Evolutionary conservation across 2,888 invertebrate species (phyloP).

Genomic region (Tinea trinotella): DNA sequence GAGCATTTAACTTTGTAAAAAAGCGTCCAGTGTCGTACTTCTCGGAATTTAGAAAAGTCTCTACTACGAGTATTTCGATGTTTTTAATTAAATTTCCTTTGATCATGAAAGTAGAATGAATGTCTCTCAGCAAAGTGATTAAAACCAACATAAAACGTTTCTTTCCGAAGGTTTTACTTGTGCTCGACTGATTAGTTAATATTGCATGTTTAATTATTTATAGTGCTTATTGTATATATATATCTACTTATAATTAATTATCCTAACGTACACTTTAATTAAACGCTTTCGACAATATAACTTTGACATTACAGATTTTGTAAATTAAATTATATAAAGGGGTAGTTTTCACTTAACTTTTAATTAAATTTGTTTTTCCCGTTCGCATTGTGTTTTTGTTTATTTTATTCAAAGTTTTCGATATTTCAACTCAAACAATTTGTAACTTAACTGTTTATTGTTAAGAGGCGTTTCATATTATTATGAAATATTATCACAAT

Average conservation of each 20-base stretch:
- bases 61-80: slow-evolving; percentile 41
- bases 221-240: not conserved
- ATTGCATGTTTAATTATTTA: slow-evolving; percentile 4
- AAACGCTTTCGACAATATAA: not conserved
- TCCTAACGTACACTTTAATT: not conserved
- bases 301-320: not conserved
- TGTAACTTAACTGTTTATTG: too few relatives aligned
- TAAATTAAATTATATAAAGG: not conserved
- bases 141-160: slow-evolving; percentile 51
- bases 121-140: slow-evolving; percentile 58
- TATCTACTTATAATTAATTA: not conserved
- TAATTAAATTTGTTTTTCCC: slow-evolving; percentile 3
- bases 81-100: slow-evolving; percentile 68
- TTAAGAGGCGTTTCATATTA: too few relatives aligned
- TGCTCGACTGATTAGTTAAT: slow-evolving; percentile 3
- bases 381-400: not conserved
- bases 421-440: not conserved
- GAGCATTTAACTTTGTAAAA: not conserved
- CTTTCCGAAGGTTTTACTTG: slow-evolving; percentile 18
- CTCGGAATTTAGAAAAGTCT: slow-evolving; percentile 61
- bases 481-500: too few relatives aligned
- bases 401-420: not conserved
- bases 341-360: not conserved
- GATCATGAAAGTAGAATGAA: slow-evolving; percentile 59
- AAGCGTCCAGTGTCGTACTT: slow-evolving; percentile 28